Base-by-base conservation (phyloP, 2,888 invertebrate genomes). In the Drosophila melanosoma region DNA sequence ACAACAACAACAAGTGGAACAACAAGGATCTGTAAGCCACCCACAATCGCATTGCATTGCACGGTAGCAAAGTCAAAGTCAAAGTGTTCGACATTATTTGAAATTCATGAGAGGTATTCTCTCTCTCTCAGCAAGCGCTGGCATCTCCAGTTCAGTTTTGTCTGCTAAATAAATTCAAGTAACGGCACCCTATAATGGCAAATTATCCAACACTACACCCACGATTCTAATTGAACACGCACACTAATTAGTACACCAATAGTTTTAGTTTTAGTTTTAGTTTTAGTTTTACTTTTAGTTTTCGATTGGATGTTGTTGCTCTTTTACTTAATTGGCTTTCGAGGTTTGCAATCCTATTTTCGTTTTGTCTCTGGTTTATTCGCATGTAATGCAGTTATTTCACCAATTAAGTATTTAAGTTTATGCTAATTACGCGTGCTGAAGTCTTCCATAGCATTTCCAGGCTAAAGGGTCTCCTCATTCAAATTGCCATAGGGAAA, bases 21-120 rank as follows among this genome's bases (percentile, higher is more conserved):
- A 42, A n/a, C 49, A 62, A 66, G 62, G 33, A 64, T 48, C 52
- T 35, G 49, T 38, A 61, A 75, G 40, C 78, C 67, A 76, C 76
- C 73, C 68, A 48, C 79, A 77, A 79, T 74, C 83, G 81, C 81
- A 84, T 82, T 67, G 79, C 84, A 84, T 79, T 84, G 82, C 78
- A 83, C 62, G 73, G 79, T 76, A 69, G 63, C 79, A 81, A 83
- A 83, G 83, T 83, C 87, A 79, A 81, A 89, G 89, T 83, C 89
- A 89, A 89, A 89, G 89, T 88, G 89, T 88, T 89, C 82, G 81
- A 87, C 83, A 88, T 86, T 87, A 89, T 87, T 87, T 89, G 87
- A 87, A 88, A 88, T 89, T 88, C 86, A 88, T 88, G 87, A 81
- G 76, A 82, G 87, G 80, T 81, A 83, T 87, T 79, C 83, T n/a